Conservation (phyloP, 2,888 invertebrate species). For the Ennomos fuscantarius region DNA sequence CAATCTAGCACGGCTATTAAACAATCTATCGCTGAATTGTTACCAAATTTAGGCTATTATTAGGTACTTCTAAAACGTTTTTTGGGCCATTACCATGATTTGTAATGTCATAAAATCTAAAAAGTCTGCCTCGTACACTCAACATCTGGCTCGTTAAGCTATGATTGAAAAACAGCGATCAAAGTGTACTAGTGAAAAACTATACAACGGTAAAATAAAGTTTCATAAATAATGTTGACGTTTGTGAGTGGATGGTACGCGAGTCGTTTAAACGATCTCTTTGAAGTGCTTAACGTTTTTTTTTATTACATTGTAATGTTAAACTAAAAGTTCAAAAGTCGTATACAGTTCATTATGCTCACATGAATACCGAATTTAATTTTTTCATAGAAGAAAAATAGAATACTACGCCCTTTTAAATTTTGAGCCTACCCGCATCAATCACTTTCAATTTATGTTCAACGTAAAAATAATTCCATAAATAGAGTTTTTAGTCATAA, state of each 20-base stretch:
- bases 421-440: too few relatives aligned
- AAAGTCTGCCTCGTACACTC: conserved; percentile 19
- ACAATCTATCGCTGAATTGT: background rate
- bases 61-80: background rate
- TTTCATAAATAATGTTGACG: conserved; percentile 4
- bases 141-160: conserved; percentile 31
- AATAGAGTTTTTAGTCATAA: too few relatives aligned
- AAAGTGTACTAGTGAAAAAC: conserved; percentile 20
- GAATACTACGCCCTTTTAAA: too few relatives aligned
- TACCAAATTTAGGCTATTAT: background rate
- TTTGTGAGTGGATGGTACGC: conserved; percentile 7
- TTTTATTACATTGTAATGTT: too few relatives aligned
- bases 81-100: conserved; percentile 22
- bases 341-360: too few relatives aligned
- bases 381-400: too few relatives aligned
- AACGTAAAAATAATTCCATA: too few relatives aligned
- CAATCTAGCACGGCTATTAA: background rate
- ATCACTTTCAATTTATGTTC: too few relatives aligned
- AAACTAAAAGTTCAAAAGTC: too few relatives aligned
- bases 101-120: conserved; percentile 26
- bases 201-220: conserved; percentile 21
- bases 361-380: too few relatives aligned
- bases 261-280: background rate
- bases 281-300: background rate
- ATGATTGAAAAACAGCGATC: conserved; percentile 35